Evolutionary conservation across 2,888 invertebrate species (phyloP), one percentile per base, ranked within the genome.

Genomic region (Morpho helenor): DNA sequence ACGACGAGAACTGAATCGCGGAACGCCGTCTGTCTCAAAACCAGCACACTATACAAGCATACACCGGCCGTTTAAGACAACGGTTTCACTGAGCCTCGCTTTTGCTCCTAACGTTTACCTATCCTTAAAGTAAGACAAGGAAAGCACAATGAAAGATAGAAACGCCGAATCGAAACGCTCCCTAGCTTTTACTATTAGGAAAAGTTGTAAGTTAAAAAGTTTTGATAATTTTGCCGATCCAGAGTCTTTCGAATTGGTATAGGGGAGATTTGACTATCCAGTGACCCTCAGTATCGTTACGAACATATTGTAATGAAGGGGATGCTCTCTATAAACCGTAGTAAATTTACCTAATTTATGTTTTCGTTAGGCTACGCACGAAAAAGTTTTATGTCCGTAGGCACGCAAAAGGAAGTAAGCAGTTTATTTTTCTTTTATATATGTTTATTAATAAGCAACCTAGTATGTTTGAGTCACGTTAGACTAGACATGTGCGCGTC

Each of bases 271-370:
- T 76, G 77, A 76, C 82, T 81, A 73, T 77, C 76, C 77, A 77
- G 75, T 87, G 89, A 87, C 89, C 88, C 88, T 79, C 83, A 76
- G 70, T 76, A 75, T 79, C 82, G 80, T 84, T 86, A 82, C 80
- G 74, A 80, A 84, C 89, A 88, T 89, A 89, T 86, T 87, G 88
- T 84, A 82, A 80, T 77, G 76, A 84, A 85, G 90, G 85, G 89
- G 88, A 88, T 87, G 82, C 77, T 85, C 82, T 84, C 77, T 82
- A 82, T 84, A 84, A 78, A 77, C 73, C 72, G 75, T 71, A 78
- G 75, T 88, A 84, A 86, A 86, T 90, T 87, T 82, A 81, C 82
- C 80, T 86, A 88, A 89, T 88, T 90, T 89, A 89, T 87, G 87
- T 84, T 87, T 86, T 84, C 78, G 82, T 87, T 81, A 77, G 82